These are phyloP conservation scores for Sciaenops ocellatus DNA, from an alignment of 2,797 vertebrate genomes.

Conservation along the genomic window DNA sequence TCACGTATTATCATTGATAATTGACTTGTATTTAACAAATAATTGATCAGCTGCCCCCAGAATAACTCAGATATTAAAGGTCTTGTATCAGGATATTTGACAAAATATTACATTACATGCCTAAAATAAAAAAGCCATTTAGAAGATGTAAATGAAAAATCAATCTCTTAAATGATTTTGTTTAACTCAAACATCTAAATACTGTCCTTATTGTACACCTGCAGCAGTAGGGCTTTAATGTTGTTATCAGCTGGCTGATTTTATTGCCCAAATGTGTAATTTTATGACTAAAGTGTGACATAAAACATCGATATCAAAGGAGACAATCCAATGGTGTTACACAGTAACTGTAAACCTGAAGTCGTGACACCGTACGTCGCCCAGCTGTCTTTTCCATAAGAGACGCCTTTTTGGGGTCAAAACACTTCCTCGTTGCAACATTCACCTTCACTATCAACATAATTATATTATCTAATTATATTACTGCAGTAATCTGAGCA, in stretches of 20 bases:
- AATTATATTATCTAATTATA: not conserved
- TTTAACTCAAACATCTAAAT: not conserved
- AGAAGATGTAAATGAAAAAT: not conserved
- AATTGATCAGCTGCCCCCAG: not conserved
- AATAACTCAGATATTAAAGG: too few relatives aligned
- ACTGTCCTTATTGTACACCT: not conserved
- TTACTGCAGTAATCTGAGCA: not conserved
- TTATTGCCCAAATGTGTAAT: not conserved
- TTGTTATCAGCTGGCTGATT: too few relatives aligned
- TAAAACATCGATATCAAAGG: not conserved
- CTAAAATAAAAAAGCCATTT: not conserved
- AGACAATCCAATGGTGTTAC: not conserved
- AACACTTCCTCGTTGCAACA: not conserved
- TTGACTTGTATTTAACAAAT: not conserved
- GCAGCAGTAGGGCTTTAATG: not conserved
- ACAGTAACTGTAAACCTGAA: not conserved
- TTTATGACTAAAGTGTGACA: not conserved
- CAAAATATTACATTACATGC: not conserved
- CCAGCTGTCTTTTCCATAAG: not conserved
- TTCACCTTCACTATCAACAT: not conserved
- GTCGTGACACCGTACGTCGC: not conserved
- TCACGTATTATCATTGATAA: not conserved
- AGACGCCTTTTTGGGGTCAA: not conserved
- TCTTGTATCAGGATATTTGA: not conserved
- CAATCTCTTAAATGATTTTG: not conserved